phyloP scores from a whole-genome alignment of 2,113 vertebrate genomes.

The Oxyura jamaicensis region DNA sequence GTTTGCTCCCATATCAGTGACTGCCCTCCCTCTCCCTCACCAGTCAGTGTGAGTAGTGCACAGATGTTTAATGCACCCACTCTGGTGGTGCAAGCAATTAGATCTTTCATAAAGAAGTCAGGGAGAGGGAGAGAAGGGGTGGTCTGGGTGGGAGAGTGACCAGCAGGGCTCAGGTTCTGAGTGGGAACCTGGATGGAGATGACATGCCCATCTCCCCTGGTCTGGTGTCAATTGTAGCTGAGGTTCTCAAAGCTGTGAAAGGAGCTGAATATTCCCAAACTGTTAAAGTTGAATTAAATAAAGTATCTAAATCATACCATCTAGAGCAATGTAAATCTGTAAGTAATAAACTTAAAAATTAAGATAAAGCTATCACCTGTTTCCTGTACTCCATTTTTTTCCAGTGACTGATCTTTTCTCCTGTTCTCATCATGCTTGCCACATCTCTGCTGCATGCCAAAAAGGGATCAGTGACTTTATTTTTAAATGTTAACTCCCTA shows the following conservation, averaged over 20 bases:
- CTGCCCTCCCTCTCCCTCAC: neutral
- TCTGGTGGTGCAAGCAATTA: neutral
- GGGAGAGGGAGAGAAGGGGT: neutral
- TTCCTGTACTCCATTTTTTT: constrained; percentile 33
- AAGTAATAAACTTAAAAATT: constrained; percentile 24
- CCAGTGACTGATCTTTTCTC: constrained; percentile 40
- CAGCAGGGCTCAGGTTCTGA: fast-evolving
- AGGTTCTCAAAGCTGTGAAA: neutral
- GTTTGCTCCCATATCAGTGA: fast-evolving
- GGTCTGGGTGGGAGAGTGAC: neutral
- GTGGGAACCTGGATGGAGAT: neutral
- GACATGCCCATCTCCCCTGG: neutral
- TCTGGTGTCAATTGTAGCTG: neutral
- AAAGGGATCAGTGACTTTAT: constrained; percentile 36
- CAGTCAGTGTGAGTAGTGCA: neutral
- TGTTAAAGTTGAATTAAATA: neutral
- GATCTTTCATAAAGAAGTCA: neutral
- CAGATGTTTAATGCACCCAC: neutral
- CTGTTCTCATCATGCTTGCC: constrained; percentile 1
- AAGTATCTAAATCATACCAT: constrained; percentile 8
- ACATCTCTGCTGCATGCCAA: constrained; percentile 18
- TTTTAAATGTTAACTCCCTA: constrained; percentile 23
- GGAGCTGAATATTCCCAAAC: neutral
- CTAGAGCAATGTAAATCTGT: neutral
- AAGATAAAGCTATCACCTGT: constrained; percentile 22